Evolutionary conservation across 2,113 vertebrate genomes (phyloP), one percentile per base, ranked within the genome.

Genomic region (Actenoides lindsayi): DNA sequence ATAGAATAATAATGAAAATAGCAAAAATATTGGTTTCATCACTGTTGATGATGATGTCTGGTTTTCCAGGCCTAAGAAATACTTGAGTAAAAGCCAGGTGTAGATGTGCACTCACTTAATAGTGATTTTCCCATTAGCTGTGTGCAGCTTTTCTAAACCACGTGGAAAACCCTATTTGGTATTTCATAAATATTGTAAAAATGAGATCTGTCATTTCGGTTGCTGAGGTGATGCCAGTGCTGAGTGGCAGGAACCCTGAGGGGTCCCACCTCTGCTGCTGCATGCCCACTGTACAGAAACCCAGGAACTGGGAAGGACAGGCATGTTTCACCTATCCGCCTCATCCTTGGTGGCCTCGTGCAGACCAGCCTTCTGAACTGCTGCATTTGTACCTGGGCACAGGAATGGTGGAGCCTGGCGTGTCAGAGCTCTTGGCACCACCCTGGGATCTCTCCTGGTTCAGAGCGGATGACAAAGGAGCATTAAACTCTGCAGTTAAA

Each of bases 201-300:
- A 46, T 71, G 0, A 15, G 54, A 67, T 27, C 31, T 46, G 48
- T 50, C 48, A 50, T 21, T 50, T 50, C 6, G 48, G 11, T 50
- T 50, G 21, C 75, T 35, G 46, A 44, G 24, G 19, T 28, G 37
- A 14, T 67, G 28, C 33, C 37, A 18, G 16, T 78, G 37, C 37
- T 42, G 87, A 31, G 15, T 69, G 37, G 13, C 51, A 53, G n/a
- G 28, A 54, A 67, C 41, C 74, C 51, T 2, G 1, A 17, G 56
- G 20, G 11, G 28, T 76, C 15, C 56, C 8, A 2, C 7, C 33
- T 19, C 3, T 41, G 31, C 33, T 57, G 46, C 33, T 48, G 2
- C 7, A 1, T 4, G 1, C 11, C 18, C 1, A 0, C 48, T 50
- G 18, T 16, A 3, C 37, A 31, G 59, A 73, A 28, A 13, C 9